Evolutionary conservation across 2,797 vertebrate species (phyloP).

Genomic region (Melanotaenia maccullochi): DNA sequence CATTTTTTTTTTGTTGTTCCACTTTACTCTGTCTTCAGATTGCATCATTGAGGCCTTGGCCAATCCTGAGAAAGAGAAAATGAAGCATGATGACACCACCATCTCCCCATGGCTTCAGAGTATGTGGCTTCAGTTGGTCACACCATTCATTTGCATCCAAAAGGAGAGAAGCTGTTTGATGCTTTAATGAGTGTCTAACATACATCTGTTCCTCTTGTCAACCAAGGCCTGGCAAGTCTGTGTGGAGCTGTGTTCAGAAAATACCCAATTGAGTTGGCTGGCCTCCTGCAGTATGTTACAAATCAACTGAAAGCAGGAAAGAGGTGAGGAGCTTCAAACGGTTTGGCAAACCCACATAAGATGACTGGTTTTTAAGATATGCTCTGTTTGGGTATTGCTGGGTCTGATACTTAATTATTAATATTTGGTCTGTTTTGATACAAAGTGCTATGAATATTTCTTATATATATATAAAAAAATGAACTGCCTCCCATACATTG

Average conservation of each 20-base stretch:
- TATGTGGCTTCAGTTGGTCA: slow-evolving; percentile 75
- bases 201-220: slow-evolving; percentile 29
- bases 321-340: slow-evolving; percentile 82
- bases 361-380: background rate
- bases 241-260: slow-evolving; percentile 98
- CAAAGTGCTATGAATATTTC: background rate
- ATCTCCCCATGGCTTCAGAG: slow-evolving; percentile 99
- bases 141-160: slow-evolving; percentile 33
- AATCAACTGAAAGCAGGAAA: slow-evolving; percentile 98
- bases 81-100: slow-evolving; percentile 99
- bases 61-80: slow-evolving; percentile 98
- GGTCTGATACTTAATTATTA: background rate
- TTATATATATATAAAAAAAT: too few relatives aligned
- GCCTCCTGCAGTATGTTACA: slow-evolving; percentile 97
- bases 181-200: slow-evolving; percentile 44
- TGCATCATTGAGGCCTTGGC: slow-evolving; percentile 99
- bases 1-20: slow-evolving; percentile 17
- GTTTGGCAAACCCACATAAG: accelerated
- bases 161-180: slow-evolving; percentile 28
- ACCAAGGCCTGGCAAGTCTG: slow-evolving; percentile 93
- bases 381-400: background rate
- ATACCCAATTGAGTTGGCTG: slow-evolving; percentile 97
- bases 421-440: background rate
- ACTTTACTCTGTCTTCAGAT: slow-evolving; percentile 85
- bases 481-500: too few relatives aligned